Percentiles rank a stretch among this genome's conserved stretches.
Evolutionary conservation across 2,113 vertebrate species (phyloP).

Genomic region (Rhinichthys klamathensis): DNA sequence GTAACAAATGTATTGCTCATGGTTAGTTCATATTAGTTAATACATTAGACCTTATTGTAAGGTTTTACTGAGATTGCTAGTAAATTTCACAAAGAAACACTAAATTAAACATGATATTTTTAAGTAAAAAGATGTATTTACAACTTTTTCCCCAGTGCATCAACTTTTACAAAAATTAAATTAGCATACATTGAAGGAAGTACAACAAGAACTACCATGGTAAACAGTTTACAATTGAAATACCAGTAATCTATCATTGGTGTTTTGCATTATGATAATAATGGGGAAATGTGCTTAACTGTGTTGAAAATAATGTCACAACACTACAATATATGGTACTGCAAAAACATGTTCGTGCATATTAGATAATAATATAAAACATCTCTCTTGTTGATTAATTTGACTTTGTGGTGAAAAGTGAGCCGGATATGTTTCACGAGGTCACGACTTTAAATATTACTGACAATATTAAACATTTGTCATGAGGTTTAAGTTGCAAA

Average conservation of each 20-base stretch:
- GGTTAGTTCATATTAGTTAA: too few species aligned
- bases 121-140: too few species aligned
- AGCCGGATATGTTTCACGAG: background rate
- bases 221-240: background rate
- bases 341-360: background rate
- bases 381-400: background rate
- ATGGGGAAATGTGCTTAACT: background rate
- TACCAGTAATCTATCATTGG: background rate
- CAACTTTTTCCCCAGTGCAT: too few species aligned
- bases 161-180: background rate
- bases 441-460: background rate
- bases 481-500: background rate
- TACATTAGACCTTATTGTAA: too few species aligned
- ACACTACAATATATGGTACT: background rate
- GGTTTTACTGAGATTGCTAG: background rate
- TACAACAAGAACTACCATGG: background rate
- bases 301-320: background rate
- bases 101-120: too few species aligned
- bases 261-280: background rate
- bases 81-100: background rate
- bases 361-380: background rate
- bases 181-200: background rate
- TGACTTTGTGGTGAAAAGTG: slow-evolving; percentile 7
- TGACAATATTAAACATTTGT: background rate
- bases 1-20: too few species aligned